phyloP scores from a whole-genome alignment of 2,113 vertebrate species.

The Alces alces region DNA sequence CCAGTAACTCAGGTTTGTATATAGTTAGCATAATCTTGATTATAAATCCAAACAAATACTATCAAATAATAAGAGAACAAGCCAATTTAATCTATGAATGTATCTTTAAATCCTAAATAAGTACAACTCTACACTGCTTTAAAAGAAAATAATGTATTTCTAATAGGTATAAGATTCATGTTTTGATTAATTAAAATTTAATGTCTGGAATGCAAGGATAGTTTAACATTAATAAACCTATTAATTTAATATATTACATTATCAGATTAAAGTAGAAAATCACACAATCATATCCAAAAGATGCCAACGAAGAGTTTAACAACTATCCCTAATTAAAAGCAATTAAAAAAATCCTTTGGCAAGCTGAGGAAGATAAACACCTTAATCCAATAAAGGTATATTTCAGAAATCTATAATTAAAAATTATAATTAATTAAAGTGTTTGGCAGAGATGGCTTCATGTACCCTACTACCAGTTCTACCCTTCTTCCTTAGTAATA shows the following conservation, averaged over 20 bases:
- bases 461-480: neutral
- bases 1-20: neutral
- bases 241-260: neutral
- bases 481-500: neutral
- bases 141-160: slow-evolving; percentile 11
- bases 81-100: neutral
- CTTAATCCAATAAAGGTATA: slow-evolving; percentile 3
- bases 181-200: slow-evolving; percentile 21
- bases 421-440: neutral
- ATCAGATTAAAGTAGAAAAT: slow-evolving; percentile 9
- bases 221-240: slow-evolving; percentile 27
- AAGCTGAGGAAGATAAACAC: neutral
- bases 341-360: neutral
- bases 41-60: neutral
- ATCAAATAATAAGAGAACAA: neutral
- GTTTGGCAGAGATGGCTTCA: neutral
- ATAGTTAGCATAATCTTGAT: neutral
- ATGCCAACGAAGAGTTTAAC: neutral
- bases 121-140: neutral
- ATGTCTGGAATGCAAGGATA: slow-evolving; percentile 48
- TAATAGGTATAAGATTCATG: neutral
- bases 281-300: neutral
- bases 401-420: slow-evolving; percentile 14
- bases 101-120: slow-evolving; percentile 21
- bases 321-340: slow-evolving; percentile 1